Base-by-base conservation (phyloP, 2,113 vertebrate species). In the Atrichornis clamosus region DNA sequence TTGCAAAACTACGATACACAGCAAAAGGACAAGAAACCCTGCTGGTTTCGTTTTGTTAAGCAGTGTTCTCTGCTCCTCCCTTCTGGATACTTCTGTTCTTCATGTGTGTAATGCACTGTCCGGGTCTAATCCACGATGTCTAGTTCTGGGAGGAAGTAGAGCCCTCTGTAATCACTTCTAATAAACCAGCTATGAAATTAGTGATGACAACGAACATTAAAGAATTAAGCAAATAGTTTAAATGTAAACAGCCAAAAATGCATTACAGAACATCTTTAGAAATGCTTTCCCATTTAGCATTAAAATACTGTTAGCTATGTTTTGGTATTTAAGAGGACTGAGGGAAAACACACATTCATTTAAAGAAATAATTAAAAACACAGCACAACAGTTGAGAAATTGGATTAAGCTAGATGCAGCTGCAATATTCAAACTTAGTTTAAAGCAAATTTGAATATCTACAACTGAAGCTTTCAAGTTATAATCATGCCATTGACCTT, bases 371-470 rank as follows among this genome's bases (percentile, higher is more conserved):
- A 93, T 56, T 81, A 90, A 93, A 96, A 95, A 24, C 85, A 80
- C 68, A 94, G 72, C 44, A 70, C 39, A 95, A 64, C 65, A 88
- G 47, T 77, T 90, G 42, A 86, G 60, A 89, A 93, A 88, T n/a
- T 84, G 73, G 60, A 89, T 92, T 81, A 86, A 77, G 63, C 33
- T 49, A 90, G 79, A 94, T 44, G 65, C 56, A 95, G 88, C 72
- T 95, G 68, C 83, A 81, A 68, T 75, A 60, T 75, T 84, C 64
- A 89, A 92, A 92, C 32, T 93, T 87, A 69, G 68, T 62, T 96
- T 75, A 89, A 90, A 78, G 56, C 56, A 81, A 64, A 90, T 88
- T 33, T 90, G 37, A 95, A 11, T 96, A 89, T 91, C 58, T 95
- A 85, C 53, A 84, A 60, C 68, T 35, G 52, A 93, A 87, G 90